Percentiles rank a stretch among this genome's conserved stretches.
These are phyloP conservation scores for Eueides isabella DNA, from an alignment of 1,140 invertebrate genomes.

Conservation along the genomic window DNA sequence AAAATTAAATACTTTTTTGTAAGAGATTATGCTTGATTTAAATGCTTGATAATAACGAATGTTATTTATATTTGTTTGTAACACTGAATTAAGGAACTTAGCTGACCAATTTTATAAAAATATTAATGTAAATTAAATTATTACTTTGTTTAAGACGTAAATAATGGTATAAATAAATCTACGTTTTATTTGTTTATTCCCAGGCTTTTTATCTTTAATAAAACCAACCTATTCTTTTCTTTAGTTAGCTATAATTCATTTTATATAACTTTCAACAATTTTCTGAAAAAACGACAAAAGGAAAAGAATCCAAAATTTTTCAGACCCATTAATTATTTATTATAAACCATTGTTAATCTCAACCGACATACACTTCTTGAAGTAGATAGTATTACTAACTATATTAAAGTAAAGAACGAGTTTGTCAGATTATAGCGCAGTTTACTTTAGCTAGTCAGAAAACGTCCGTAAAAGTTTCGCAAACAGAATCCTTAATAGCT, in stretches of 20 bases:
- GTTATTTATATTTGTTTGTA: neutral
- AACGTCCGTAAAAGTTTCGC: slow-evolving; percentile 29
- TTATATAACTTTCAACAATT: too few species aligned
- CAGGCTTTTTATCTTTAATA: too few species aligned
- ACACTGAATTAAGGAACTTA: too few species aligned
- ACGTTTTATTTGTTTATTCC: too few species aligned
- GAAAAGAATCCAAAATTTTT: too few species aligned
- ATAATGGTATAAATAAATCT: too few species aligned
- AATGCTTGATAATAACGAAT: neutral
- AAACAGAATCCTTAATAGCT: slow-evolving; percentile 62
- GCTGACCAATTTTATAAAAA: neutral
- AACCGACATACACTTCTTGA: neutral
- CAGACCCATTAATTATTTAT: neutral
- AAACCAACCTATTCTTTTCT: too few species aligned
- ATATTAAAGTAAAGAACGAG: too few species aligned
- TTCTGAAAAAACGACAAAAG: too few species aligned
- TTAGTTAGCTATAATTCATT: too few species aligned
- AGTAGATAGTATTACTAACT: neutral
- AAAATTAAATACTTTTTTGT: neutral
- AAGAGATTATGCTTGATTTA: neutral
- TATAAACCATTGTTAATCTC: neutral
- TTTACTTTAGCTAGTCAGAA: slow-evolving; percentile 19
- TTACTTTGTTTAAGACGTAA: too few species aligned
- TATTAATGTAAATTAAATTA: too few species aligned
- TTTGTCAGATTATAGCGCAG: neutral